Evolutionary conservation across 1,140 invertebrate genomes (phyloP), one percentile per base, ranked within the genome.

Genomic region (Caenorhabditis latens): DNA sequence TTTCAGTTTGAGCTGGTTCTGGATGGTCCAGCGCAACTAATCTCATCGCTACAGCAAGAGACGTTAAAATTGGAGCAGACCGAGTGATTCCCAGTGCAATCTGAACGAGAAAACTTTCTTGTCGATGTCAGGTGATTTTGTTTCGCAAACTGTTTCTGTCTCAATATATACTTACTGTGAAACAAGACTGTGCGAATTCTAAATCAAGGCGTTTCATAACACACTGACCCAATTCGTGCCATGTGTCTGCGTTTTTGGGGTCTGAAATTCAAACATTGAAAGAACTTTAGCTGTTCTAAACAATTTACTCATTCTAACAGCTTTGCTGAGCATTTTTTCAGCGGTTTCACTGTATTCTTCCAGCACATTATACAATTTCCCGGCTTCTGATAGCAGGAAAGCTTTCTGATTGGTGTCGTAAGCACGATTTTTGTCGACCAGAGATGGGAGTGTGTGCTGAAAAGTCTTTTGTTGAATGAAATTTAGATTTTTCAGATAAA

Each of bases 131-230:
- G 32, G 32, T 32, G 32, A 32, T 32, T n/a, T n/a, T n/a, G n/a
- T n/a, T n/a, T n/a, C n/a, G n/a, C n/a, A n/a, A n/a, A n/a, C n/a
- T n/a, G n/a, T n/a, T n/a, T n/a, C n/a, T n/a, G n/a, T n/a, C n/a
- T n/a, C n/a, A 63, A 50, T 46, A n/a, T 9, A 67, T 4, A 14
- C 32, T 48, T 53, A 79, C 71, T n/a, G 50, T 79, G 71, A 79
- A 79, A n/a, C 71, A 79, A 13, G 71, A 79, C n/a, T 79, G 71
- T 1, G 71, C 71, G n/a, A 46, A 79, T n/a, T 79, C 71, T 9
- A 79, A 21, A 24, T 79, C 71, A 9, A 7, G n/a, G 53, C 71
- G 40, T 50, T 79, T 79, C 71, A 79, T 79, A 24, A 79, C 71
- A 24, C 71, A 79, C 13, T 53, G n/a, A 19, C 71, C 71, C 13